Evolutionary conservation across 2,113 vertebrate genomes (phyloP), one percentile per base, ranked within the genome.

Genomic region (Varanus salvator): DNA sequence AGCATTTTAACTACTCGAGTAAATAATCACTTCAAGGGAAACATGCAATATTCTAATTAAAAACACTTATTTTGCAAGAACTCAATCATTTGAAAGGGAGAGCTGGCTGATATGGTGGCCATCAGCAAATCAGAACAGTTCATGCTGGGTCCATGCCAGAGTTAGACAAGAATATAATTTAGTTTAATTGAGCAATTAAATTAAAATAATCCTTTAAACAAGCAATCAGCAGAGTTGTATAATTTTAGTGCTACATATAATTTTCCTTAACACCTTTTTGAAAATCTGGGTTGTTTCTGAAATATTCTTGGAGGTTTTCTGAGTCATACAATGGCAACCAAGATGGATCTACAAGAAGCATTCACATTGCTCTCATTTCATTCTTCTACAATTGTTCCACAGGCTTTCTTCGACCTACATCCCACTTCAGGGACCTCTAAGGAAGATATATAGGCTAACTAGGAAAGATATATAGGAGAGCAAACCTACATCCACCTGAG

Each of bases 181-280:
- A 80, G 21, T 80, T 71, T 80, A 88, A 88, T 82, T 88, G 86
- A 80, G 64, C 86, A 69, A 80, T 87, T 71, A 87, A 72, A 81
- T 82, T 57, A 87, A 69, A 88, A 88, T 44, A 88, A 82, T 74
- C 78, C 25, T 82, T 72, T 88, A 72, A 82, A 88, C 68, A 82
- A 88, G 87, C 68, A 31, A 12, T 82, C 17, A 88, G 82, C 87
- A 82, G 87, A 74, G 68, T 60, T 74, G 78, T 64, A 57, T 82
- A 44, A 88, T 74, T 82, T 88, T 50, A 72, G 68, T 31, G 68
- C 25, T 23, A 31, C 52, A 23, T 72, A 81, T 88, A 82, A 82
- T 88, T 88, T 72, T 44, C 78, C 68, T 82, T 88, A 88, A 88
- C 52, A 72, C 72, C 50, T 82, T 88, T 82, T 31, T 52, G 38